These are phyloP conservation scores for Diachrysia chrysitis DNA, from an alignment of 2,888 invertebrate species.

Conservation along the genomic window DNA sequence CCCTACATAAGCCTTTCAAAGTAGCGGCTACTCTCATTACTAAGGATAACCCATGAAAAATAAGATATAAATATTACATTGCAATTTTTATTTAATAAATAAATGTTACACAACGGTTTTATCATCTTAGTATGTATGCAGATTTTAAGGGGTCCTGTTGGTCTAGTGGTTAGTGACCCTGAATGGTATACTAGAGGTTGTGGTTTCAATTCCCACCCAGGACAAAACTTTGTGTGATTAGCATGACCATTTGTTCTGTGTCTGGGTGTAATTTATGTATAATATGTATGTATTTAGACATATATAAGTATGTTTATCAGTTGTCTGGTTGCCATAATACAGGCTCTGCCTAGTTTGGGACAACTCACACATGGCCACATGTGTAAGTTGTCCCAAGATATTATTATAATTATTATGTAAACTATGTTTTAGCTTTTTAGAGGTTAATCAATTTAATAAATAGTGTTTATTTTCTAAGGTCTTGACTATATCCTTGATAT, in stretches of 20 bases:
- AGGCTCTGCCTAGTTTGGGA: background rate
- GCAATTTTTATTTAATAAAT: too few species aligned
- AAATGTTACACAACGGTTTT: too few species aligned
- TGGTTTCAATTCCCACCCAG: background rate
- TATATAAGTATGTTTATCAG: background rate
- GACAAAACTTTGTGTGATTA: background rate
- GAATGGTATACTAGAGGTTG: background rate
- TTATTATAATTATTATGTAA: background rate
- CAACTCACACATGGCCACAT: background rate
- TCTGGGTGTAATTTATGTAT: background rate
- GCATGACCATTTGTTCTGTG: background rate
- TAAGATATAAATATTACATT: too few species aligned
- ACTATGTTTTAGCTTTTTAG: too few species aligned
- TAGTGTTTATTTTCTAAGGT: too few species aligned
- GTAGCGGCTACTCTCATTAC: too few species aligned
- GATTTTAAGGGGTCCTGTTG: too few species aligned
- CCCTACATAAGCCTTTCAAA: too few species aligned
- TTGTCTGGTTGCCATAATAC: background rate
- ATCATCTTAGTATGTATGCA: too few species aligned
- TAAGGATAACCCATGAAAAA: too few species aligned
- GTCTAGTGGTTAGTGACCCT: background rate
- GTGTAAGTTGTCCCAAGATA: background rate
- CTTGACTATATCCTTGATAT: too few species aligned
- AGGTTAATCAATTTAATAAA: too few species aligned
- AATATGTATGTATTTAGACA: background rate